phyloP scores from a whole-genome alignment of 2,113 vertebrate genomes.

The Pandion haliaetus region DNA sequence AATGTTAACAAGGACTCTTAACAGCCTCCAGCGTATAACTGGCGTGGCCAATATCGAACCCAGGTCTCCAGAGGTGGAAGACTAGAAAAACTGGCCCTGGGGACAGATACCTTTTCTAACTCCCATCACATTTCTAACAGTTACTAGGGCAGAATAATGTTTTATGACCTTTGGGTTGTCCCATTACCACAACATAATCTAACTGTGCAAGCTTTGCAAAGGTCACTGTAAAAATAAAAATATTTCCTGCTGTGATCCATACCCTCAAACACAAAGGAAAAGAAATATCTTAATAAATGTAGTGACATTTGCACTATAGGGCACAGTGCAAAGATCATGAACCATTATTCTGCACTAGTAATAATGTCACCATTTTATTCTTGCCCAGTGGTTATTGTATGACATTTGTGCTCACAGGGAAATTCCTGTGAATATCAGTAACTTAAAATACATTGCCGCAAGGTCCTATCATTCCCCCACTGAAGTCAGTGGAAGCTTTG shows the following conservation, averaged over 20 bases:
- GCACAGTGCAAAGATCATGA: constrained; percentile 44
- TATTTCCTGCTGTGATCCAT: constrained; percentile 32
- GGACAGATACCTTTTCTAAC: neutral
- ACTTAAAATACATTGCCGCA: constrained; percentile 5
- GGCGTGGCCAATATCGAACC: neutral
- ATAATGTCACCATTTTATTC: constrained; percentile 35
- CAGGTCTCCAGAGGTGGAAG: constrained; percentile 13
- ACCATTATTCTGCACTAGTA: constrained; percentile 54
- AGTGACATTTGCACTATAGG: constrained; percentile 66
- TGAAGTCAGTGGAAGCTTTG: neutral
- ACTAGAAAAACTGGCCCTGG: constrained; percentile 8
- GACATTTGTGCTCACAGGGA: constrained; percentile 44
- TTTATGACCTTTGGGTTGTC: constrained; percentile 60
- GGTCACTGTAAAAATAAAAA: constrained; percentile 50
- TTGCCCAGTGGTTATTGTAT: constrained; percentile 10
- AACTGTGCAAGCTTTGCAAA: constrained; percentile 27
- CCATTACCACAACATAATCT: constrained; percentile 2
- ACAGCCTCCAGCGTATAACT: neutral
- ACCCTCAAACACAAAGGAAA: constrained; percentile 20
- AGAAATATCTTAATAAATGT: constrained; percentile 26
- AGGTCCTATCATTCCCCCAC: neutral
- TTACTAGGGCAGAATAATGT: constrained; percentile 71
- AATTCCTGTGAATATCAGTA: constrained; percentile 56
- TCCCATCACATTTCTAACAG: constrained; percentile 19
- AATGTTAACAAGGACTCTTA: neutral